These are phyloP conservation scores for Caenorhabditis imperialis DNA, from an alignment of 2,888 invertebrate genomes.

Conservation along the genomic window DNA sequence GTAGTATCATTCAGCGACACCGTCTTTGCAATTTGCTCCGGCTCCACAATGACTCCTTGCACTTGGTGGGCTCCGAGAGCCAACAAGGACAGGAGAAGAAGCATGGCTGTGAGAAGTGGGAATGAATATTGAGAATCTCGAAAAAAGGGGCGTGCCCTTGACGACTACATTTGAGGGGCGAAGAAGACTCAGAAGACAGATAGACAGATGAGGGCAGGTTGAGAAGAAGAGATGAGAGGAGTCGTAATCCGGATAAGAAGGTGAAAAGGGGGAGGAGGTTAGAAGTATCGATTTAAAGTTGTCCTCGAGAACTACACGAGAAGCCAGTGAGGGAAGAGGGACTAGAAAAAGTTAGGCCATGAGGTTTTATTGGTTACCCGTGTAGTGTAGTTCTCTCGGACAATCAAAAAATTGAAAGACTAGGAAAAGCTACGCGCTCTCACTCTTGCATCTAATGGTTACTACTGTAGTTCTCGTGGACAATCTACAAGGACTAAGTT, in stretches of 20 bases:
- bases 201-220: constrained; percentile 9
- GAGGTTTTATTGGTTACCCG: too few species aligned
- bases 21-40: constrained; percentile 44
- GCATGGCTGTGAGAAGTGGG: too few species aligned
- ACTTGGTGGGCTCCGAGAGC: neutral
- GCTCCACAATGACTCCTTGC: constrained; percentile 13
- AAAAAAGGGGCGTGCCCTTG: too few species aligned
- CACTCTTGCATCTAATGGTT: too few species aligned
- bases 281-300: constrained; percentile 8
- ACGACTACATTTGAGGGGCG: constrained; percentile 37
- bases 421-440: too few species aligned
- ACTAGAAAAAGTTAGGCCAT: too few species aligned
- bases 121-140: constrained; percentile 5
- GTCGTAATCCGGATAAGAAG: constrained; percentile 36
- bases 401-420: too few species aligned
- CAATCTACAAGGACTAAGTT: too few species aligned
- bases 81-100: neutral
- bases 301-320: too few species aligned
- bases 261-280: constrained; percentile 3
- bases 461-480: too few species aligned
- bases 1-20: constrained; percentile 44
- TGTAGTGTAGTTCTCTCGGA: too few species aligned
- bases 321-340: too few species aligned
- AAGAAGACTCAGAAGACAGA: constrained; percentile 19
- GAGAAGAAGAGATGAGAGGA: constrained; percentile 5